Conservation (phyloP, 2,797 vertebrate genomes). For the Sibirionetta formosa region DNA sequence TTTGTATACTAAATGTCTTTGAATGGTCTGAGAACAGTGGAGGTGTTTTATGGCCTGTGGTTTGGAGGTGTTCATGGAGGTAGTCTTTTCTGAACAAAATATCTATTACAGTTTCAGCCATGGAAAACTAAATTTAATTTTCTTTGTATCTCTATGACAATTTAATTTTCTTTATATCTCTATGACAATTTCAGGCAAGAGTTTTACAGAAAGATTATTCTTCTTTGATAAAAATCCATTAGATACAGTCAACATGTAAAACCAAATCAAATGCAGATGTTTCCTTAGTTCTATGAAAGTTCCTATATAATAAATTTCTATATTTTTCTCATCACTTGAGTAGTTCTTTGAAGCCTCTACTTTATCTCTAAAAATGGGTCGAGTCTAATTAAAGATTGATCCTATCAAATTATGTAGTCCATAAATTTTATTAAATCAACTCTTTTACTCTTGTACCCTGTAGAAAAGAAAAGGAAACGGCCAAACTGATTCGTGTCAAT, state of each 20-base stretch:
- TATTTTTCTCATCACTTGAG: neutral
- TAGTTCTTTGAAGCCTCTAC: neutral
- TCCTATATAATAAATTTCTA: neutral
- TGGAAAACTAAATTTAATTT: neutral
- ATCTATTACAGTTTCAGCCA: neutral
- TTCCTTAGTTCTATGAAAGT: neutral
- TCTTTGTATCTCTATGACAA: neutral
- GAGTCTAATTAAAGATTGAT: slow-evolving; percentile 21
- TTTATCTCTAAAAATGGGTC: slow-evolving; percentile 7
- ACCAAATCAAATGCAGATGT: neutral
- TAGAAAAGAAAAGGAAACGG: neutral
- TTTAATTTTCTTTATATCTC: neutral
- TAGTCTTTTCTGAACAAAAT: neutral
- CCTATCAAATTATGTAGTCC: neutral
- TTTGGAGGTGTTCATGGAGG: neutral
- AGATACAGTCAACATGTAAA: neutral
- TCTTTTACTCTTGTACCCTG: neutral
- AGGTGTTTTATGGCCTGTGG: neutral
- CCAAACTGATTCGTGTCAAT: neutral
- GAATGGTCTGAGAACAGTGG: neutral
- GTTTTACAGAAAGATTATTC: neutral
- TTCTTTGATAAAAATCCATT: neutral
- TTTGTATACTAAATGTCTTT: neutral
- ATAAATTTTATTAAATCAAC: neutral
- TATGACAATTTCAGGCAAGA: neutral